Base-by-base conservation (phyloP, 2,888 invertebrate species). In the Brenthis daphne region DNA sequence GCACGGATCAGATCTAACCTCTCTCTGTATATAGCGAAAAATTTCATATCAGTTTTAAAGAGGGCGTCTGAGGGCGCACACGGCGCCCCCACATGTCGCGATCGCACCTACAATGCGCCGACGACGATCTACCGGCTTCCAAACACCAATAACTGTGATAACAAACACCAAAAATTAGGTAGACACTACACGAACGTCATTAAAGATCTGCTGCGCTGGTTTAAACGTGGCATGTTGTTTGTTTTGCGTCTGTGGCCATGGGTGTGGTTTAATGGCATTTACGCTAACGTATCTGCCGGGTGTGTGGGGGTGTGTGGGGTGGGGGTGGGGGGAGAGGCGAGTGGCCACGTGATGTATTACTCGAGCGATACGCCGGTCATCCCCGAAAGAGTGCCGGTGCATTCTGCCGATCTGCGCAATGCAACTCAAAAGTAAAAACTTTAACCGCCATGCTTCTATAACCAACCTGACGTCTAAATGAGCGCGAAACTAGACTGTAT, bases 61-160 rank as follows among this genome's bases (percentile, higher is more conserved):
- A 82, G 83, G 82, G 86, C 84, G 87, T 85, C 84, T 76, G 78
- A 80, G 83, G 84, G 82, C 85, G 86, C 84, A 85, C 82, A 82
- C 86, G 85, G 82, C 80, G 86, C 83, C 82, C 81, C 1, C 76
- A 75, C 80, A 80, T 81, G 81, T 77, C 81, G 81, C 81, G 80
- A 78, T 77, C 75, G 76, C 76, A 75, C 75, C 68, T 73, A 69
- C 69, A 75, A 74, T 77, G 75, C 75, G 76, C 68, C 75, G 69
- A 74, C 70, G 64, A 67, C 71, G 67, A 76, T 70, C 64, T 66
- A 67, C 74, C 77, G 74, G 72, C 76, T 73, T 73, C 77, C 70
- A 73, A 69, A 72, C 74, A 78, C 78, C 75, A 77, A 75, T 69
- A 78, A 80, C 83, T 84, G 85, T 85, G 84, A 85, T 85, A 83